phyloP scores from a whole-genome alignment of 2,797 vertebrate species.

The Pogonophryne albipinna region DNA sequence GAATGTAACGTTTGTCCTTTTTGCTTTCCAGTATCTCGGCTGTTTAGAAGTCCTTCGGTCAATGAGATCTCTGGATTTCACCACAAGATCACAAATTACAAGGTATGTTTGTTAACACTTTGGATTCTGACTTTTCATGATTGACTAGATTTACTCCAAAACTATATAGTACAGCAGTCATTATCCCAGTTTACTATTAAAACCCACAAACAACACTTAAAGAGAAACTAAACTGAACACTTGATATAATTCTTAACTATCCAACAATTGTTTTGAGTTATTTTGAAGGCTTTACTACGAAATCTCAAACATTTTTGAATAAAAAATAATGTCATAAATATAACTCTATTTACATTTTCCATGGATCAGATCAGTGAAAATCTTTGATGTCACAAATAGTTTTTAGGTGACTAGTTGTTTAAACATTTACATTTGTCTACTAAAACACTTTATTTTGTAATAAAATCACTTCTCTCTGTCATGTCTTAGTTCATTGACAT shows the following conservation, averaged over 20 bases:
- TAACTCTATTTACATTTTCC: no score
- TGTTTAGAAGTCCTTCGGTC: slow-evolving; percentile 98
- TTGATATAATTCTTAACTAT: not conserved
- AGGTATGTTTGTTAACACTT: slow-evolving; percentile 84
- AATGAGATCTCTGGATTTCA: slow-evolving; percentile 98
- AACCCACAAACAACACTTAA: not conserved
- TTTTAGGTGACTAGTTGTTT: not conserved
- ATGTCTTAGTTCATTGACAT: not conserved
- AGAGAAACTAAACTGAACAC: not conserved
- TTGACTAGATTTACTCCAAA: not conserved
- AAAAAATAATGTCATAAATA: not conserved
- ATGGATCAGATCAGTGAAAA: not conserved
- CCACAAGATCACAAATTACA: slow-evolving; percentile 96
- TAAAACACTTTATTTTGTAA: not conserved
- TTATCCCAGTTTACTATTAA: not conserved
- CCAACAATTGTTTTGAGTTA: not conserved
- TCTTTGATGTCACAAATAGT: not conserved
- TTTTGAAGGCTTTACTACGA: not conserved
- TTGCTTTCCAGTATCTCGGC: slow-evolving; percentile 92
- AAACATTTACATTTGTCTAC: not conserved
- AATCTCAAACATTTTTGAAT: not conserved
- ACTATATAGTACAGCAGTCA: not conserved
- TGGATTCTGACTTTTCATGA: not conserved
- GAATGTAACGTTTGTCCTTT: slow-evolving; percentile 8
- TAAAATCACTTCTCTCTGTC: not conserved